Evolutionary conservation across 2,888 invertebrate genomes (phyloP), one percentile per base, ranked within the genome.

Genomic region (Nemurella pictetii): DNA sequence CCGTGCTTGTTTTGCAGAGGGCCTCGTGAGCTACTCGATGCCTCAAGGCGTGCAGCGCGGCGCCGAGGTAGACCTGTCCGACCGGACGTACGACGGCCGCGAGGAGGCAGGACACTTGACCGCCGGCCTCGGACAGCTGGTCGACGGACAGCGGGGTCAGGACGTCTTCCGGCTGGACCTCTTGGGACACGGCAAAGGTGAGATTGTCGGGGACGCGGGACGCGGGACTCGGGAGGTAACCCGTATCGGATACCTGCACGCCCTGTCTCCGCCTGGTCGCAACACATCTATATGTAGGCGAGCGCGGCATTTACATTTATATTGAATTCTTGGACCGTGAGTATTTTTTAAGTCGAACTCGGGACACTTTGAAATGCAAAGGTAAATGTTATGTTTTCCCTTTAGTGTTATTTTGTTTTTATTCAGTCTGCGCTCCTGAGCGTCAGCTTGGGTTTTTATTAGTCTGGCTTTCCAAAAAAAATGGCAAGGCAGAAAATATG

Each of bases 111-210:
- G 93, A 87, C 92, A 92, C 87, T 92, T 94, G 87, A 92, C 92
- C 86, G 94, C 94, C 83, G 96, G 96, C 25, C 90, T 96, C 85
- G 96, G 97, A 84, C 96, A 96, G 90, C 92, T 97, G 88, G 93
- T 94, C 83, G 96, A 96, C 90, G 95, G 95, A 26, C 93, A 94
- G 88, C 93, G 93, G 89, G 96, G 96, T 86, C 92, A 93, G 87
- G 94, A 94, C 89, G 95, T 96, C 91, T 96, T 95, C 91, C 92
- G 93, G 87, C 91, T 93, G 85, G 94, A 94, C 89, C 91, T 92
- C 87, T 92, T 93, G 88, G 94, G 94, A 87, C 92, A 93, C 89
- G 94, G 94, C 86, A 94, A 94, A 92, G 94, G 94, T 94, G 89
- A 91, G 90, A 88, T 25, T 15, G 5, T 12, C 0, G 28, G 2